A percentile compares a stretch with the other conserved stretches of the same genome.
Conservation (phyloP, 2,113 vertebrate genomes). For the Nycticebus coucang region DNA sequence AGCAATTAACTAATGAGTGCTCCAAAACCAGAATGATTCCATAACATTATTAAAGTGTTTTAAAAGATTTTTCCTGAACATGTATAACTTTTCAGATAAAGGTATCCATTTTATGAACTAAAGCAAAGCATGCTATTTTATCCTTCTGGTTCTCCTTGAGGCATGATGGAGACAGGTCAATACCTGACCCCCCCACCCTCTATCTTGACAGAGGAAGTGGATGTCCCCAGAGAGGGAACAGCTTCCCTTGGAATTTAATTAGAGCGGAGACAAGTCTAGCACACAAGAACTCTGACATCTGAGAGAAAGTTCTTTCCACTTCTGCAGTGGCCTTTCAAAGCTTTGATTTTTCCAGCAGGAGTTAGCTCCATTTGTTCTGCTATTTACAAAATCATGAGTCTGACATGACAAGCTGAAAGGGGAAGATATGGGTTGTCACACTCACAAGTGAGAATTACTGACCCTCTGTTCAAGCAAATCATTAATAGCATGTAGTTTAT, state of each 20-base stretch:
- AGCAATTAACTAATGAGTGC: not conserved
- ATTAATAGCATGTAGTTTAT: conserved; percentile 19
- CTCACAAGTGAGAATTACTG: not conserved
- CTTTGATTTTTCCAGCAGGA: conserved; percentile 15
- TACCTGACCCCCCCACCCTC: not conserved
- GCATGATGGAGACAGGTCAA: not conserved
- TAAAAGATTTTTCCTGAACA: not conserved
- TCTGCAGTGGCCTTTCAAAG: conserved; percentile 16
- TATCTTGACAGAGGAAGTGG: not conserved
- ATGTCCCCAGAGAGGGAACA: conserved; percentile 17
- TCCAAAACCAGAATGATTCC: not conserved
- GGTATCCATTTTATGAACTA: conserved; percentile 2
- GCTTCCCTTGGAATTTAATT: conserved; percentile 56
- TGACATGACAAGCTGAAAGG: conserved; percentile 13
- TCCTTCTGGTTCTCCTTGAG: not conserved
- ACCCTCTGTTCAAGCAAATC: conserved; percentile 50
- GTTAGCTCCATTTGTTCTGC: conserved; percentile 5
- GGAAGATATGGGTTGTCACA: conserved; percentile 10
- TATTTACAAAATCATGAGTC: not conserved
- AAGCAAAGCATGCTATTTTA: not conserved
- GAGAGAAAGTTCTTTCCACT: not conserved
- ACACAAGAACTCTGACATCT: conserved; percentile 44
- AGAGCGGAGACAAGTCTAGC: not conserved
- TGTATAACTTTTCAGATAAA: not conserved
- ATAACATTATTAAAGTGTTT: not conserved